Evolutionary conservation across 2,113 vertebrate species (phyloP).

Genomic region (Grammatotria lemairii): DNA sequence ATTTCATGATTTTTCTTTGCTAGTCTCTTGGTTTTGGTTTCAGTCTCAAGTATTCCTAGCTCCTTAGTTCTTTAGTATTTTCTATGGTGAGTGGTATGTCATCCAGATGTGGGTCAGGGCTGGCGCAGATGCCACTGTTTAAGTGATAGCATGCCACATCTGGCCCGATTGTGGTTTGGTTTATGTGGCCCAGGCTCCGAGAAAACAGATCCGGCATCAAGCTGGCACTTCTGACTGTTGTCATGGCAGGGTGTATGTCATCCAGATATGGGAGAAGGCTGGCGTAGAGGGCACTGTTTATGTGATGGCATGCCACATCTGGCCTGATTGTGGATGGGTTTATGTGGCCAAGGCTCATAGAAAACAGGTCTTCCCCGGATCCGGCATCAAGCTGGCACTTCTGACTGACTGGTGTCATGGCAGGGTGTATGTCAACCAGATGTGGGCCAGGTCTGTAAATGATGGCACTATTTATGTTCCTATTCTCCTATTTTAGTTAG

Average conservation of each 20-base stretch:
- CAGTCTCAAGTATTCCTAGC: neutral
- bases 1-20: neutral
- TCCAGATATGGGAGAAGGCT: fast-evolving
- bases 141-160: neutral
- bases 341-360: fast-evolving
- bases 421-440: neutral
- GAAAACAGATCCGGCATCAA: neutral
- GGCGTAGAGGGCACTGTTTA: fast-evolving
- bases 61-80: neutral
- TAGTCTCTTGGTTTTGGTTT: neutral
- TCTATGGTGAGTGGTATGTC: neutral
- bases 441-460: neutral
- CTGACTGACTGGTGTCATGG: neutral
- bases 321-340: neutral
- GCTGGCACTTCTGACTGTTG: fast-evolving
- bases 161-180: fast-evolving
- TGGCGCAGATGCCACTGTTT: neutral
- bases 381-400: neutral
- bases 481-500: neutral
- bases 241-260: fast-evolving
- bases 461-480: neutral
- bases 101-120: neutral
- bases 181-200: fast-evolving
- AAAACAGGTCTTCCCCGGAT: fast-evolving
- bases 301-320: no score